A percentile compares a stretch with the other conserved stretches of the same genome.
These are phyloP conservation scores for Adrianichthys oophorus DNA, from an alignment of 2,797 vertebrate genomes.

Conservation along the genomic window DNA sequence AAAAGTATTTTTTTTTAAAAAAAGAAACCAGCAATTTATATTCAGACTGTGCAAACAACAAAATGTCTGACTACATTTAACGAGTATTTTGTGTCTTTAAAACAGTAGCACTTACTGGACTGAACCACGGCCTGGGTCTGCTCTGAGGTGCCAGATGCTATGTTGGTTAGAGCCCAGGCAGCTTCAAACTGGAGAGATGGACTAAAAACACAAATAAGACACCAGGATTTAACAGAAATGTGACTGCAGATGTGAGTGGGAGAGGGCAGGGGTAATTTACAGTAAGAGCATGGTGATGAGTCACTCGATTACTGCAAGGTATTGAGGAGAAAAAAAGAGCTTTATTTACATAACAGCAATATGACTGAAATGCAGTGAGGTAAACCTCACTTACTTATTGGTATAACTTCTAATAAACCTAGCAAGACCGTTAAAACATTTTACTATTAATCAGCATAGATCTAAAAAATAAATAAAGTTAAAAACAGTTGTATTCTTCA, in stretches of 20 bases:
- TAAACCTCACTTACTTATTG: conserved; percentile 22
- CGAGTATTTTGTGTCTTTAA: background rate
- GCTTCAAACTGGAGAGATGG: conserved; percentile 99
- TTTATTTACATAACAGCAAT: conserved; percentile 50
- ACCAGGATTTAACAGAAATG: background rate
- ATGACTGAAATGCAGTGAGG: conserved; percentile 20
- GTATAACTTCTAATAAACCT: conserved; percentile 21
- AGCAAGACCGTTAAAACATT: too few relatives aligned
- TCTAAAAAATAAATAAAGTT: background rate
- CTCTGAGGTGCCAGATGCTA: conserved; percentile 97
- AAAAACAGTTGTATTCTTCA: conserved; percentile 3
- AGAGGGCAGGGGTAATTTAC: conserved; percentile 5
- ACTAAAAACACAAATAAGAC: conserved; percentile 65
- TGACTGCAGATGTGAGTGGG: conserved; percentile 4
- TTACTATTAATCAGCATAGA: too few relatives aligned
- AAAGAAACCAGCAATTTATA: too few relatives aligned
- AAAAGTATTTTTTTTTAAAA: too few relatives aligned
- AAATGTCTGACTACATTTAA: background rate
- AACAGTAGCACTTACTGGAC: conserved; percentile 86
- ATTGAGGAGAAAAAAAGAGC: conserved; percentile 31
- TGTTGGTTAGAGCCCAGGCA: conserved; percentile 99
- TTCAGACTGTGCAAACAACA: background rate
- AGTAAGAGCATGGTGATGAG: conserved; percentile 23
- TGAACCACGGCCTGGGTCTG: conserved; percentile 98
- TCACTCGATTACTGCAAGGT: conserved; percentile 41